Conservation (phyloP, 2,113 vertebrate species). For the Prietella phreatophila region DNA sequence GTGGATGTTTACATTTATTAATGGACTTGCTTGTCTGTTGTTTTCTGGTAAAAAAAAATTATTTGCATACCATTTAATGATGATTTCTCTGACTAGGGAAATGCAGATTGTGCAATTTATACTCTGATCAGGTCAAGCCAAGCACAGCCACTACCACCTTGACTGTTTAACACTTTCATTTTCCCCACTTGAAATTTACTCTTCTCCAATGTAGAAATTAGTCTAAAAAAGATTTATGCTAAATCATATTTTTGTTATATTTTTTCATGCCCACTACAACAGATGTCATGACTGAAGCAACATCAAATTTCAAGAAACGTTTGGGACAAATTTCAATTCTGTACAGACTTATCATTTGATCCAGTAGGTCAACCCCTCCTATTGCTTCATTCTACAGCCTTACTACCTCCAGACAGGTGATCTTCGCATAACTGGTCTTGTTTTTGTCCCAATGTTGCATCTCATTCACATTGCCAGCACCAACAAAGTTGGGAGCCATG, state of each 20-base stretch:
- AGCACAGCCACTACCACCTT: neutral
- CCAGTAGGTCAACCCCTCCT: neutral
- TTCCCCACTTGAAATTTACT: too few species aligned
- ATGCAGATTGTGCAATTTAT: neutral
- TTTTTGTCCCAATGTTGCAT: neutral
- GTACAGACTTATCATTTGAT: neutral
- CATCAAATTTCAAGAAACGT: too few species aligned
- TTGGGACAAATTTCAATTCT: neutral
- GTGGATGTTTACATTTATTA: neutral
- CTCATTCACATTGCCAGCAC: neutral
- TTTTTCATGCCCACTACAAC: too few species aligned
- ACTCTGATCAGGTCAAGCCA: neutral
- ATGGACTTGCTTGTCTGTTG: neutral
- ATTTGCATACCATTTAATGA: neutral
- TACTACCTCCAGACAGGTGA: neutral
- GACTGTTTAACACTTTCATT: neutral
- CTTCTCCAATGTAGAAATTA: too few species aligned
- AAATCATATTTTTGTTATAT: too few species aligned
- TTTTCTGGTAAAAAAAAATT: neutral
- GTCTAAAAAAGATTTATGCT: too few species aligned
- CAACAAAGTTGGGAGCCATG: neutral
- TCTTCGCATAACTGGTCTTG: neutral
- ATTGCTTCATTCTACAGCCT: neutral
- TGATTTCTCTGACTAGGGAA: neutral
- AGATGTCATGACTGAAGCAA: too few species aligned